Conservation (phyloP, 2,113 vertebrate species). For the Chloebia gouldiae region DNA sequence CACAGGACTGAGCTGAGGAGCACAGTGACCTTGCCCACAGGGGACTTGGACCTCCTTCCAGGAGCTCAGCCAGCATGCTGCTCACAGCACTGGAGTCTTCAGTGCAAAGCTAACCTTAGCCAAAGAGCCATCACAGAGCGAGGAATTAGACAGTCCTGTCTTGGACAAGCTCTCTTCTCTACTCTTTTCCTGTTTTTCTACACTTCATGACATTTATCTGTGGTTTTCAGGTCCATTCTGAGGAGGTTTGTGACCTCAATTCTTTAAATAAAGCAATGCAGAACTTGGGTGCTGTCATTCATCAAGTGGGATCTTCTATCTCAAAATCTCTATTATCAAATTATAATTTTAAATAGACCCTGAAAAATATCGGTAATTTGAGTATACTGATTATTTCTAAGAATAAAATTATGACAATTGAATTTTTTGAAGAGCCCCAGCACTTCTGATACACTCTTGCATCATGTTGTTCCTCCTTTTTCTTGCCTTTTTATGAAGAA, state of each 20-base stretch:
- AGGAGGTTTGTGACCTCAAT: not conserved
- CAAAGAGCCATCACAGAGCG: not conserved
- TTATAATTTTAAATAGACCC: not conserved
- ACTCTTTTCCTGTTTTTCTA: not conserved
- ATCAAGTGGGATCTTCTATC: not conserved
- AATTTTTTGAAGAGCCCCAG: slow-evolving; percentile 24
- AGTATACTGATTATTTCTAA: not conserved
- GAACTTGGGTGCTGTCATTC: not conserved
- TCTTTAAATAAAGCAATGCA: not conserved
- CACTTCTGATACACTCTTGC: not conserved
- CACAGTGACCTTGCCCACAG: not conserved
- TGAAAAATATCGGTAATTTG: not conserved
- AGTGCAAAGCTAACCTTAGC: not conserved
- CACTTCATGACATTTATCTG: not conserved
- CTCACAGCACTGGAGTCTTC: not conserved
- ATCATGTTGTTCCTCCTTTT: not conserved
- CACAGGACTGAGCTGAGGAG: not conserved
- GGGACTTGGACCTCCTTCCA: not conserved
- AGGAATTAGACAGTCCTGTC: not conserved
- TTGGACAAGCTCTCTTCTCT: not conserved
- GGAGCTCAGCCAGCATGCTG: not conserved
- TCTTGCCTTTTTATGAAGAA: not conserved
- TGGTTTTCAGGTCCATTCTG: not conserved
- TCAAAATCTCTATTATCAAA: not conserved
- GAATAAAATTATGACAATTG: not conserved